Evolutionary conservation across 2,113 vertebrate species (phyloP).

Genomic region (Salvelinus namaycush): DNA sequence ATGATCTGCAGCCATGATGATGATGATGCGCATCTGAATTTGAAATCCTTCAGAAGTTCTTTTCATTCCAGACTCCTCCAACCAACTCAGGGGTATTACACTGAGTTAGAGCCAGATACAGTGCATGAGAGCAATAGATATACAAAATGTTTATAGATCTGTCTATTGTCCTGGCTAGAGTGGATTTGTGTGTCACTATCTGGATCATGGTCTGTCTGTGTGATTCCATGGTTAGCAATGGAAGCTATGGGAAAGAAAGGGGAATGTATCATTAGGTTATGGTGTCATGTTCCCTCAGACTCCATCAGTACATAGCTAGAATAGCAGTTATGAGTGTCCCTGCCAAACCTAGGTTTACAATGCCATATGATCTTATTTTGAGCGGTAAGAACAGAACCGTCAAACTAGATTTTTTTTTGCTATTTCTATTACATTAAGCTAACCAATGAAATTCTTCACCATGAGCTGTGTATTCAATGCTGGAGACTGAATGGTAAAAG

Average conservation of each 20-base stretch:
- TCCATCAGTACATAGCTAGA: background rate
- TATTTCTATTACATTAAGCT: too few relatives aligned
- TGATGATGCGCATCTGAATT: conserved; percentile 4
- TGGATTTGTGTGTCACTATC: conserved; percentile 49
- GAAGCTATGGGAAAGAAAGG: conserved; percentile 53
- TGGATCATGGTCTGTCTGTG: conserved; percentile 34
- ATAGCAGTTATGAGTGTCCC: background rate
- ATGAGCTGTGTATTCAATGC: too few relatives aligned
- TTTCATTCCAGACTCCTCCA: conserved; percentile 27
- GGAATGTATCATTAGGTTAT: background rate
- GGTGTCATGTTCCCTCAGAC: background rate
- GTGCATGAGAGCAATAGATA: conserved; percentile 18
- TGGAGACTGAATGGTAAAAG: too few relatives aligned
- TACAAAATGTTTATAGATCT: conserved; percentile 41
- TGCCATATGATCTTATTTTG: too few relatives aligned
- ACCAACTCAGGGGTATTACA: conserved; percentile 12
- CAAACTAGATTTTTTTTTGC: too few relatives aligned
- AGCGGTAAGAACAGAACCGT: too few relatives aligned
- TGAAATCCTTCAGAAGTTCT: background rate
- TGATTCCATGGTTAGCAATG: conserved; percentile 65
- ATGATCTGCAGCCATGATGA: conserved; percentile 14
- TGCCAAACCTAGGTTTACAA: too few relatives aligned
- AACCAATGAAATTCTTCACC: too few relatives aligned
- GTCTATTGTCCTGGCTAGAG: conserved; percentile 37
- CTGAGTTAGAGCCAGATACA: conserved; percentile 5